These are phyloP conservation scores for Chaetops frenatus DNA, from an alignment of 2,113 vertebrate species.

Conservation along the genomic window DNA sequence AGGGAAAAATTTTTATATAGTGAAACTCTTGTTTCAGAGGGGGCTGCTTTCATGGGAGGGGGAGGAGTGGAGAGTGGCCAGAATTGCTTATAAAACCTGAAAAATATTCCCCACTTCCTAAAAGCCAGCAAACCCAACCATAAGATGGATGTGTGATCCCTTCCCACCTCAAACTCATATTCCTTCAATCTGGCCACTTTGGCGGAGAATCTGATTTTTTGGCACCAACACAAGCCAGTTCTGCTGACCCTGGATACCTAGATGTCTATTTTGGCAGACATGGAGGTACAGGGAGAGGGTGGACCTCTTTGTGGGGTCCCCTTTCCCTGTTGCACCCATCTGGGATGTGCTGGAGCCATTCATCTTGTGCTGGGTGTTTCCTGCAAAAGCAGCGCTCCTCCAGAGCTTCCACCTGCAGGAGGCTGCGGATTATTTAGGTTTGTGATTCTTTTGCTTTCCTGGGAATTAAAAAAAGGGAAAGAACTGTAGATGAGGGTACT, in stretches of 20 bases:
- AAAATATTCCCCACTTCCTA: background rate
- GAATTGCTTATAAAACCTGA: background rate
- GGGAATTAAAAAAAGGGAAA: background rate
- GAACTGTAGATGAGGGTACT: background rate
- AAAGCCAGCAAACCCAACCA: background rate
- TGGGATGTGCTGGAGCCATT: background rate
- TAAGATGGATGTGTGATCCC: background rate
- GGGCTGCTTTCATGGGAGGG: background rate
- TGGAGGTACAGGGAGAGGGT: background rate
- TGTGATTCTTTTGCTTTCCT: background rate
- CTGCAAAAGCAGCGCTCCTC: background rate
- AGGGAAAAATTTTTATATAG: background rate
- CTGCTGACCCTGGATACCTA: background rate
- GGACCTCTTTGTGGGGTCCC: background rate
- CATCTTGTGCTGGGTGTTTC: background rate
- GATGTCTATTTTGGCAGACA: background rate
- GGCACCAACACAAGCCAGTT: background rate
- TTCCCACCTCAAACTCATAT: background rate
- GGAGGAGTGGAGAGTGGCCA: background rate
- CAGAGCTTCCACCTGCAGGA: background rate
- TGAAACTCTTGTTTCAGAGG: background rate
- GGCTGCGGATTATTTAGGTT: background rate
- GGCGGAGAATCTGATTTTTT: background rate
- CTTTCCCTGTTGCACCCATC: background rate
- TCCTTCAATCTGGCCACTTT: background rate